Evolutionary conservation across 2,113 vertebrate genomes (phyloP).

Genomic region (Apodemus speciosus): DNA sequence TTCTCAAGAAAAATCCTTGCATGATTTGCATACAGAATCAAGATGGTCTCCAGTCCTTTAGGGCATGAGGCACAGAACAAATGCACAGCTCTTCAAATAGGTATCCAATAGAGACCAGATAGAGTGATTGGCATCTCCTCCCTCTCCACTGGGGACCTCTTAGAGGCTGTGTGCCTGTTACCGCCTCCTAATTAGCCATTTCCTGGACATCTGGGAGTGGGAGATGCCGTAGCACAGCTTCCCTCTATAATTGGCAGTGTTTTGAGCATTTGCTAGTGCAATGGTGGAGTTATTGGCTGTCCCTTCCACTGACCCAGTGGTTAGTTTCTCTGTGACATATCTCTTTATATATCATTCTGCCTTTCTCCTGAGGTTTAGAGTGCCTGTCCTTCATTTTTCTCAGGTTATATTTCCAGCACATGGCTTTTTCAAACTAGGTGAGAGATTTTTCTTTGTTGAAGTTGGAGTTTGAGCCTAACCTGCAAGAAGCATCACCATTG

Average conservation of each 20-base stretch:
- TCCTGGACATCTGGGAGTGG: neutral
- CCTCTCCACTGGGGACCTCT: neutral
- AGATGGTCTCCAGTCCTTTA: neutral
- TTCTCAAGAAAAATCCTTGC: neutral
- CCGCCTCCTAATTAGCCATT: slow-evolving; percentile 3
- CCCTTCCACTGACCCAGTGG: neutral
- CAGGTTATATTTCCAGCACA: neutral
- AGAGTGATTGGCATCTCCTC: neutral
- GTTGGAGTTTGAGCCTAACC: slow-evolving; percentile 35
- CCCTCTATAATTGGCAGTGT: neutral
- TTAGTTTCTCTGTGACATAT: neutral
- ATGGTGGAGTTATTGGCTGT: too few species aligned
- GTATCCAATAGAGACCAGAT: neutral
- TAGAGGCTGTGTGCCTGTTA: neutral
- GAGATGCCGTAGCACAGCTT: neutral
- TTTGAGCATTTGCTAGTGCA: neutral
- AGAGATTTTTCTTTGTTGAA: neutral
- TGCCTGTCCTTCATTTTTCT: neutral
- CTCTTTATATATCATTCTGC: neutral
- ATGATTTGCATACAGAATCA: neutral
- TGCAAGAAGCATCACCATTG: neutral
- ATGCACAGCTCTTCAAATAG: neutral
- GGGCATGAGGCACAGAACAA: neutral
- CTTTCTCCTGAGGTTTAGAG: neutral
- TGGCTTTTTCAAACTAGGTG: slow-evolving; percentile 4